Evolutionary conservation across 2,113 vertebrate species (phyloP), one percentile per base, ranked within the genome.

Genomic region (Antechinus stuartii): DNA sequence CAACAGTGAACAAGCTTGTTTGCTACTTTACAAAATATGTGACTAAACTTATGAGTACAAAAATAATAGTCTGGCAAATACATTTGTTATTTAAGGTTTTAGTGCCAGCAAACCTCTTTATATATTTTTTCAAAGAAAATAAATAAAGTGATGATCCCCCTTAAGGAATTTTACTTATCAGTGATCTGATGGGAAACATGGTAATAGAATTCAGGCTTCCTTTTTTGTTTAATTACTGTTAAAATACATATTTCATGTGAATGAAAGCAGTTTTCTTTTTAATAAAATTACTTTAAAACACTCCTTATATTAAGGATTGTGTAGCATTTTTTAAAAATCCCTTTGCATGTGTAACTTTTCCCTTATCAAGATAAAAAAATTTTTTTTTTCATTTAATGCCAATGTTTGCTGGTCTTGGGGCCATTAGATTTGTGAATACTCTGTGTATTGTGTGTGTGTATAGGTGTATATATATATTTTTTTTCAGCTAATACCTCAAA

Each of bases 241-340:
- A 95, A 42, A 91, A 56, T 93, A 90, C 84, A 57, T 91, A 94
- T 97, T 97, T 96, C 91, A 56, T 94, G 90, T 95, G 94, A 97
- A 91, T 95, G 92, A 76, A 95, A 97, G 96, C 53, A 96, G 95
- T 95, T 96, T 96, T 93, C 96, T 93, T 98, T 96, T 96, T 94
- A 92, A 92, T 84, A 96, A 93, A 53, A 92, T 56, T 92, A 93
- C 68, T 94, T 96, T 91, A 94, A 94, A 94, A 94, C 92, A 97
- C 93, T 98, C 97, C 97, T 98, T 98, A 98, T 97, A 98, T 98
- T 98, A 98, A 98, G 97, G 98, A 96, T 95, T 97, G 94, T 95
- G 92, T 97, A 90, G 93, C 54, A 84, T 93, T 42, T 35, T 57
- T 92, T 97, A 95, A 96, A 97, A 95, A 94, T 95, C 92, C 89